These are phyloP conservation scores for Oriolus oriolus DNA, from an alignment of 2,113 vertebrate species.

Conservation along the genomic window DNA sequence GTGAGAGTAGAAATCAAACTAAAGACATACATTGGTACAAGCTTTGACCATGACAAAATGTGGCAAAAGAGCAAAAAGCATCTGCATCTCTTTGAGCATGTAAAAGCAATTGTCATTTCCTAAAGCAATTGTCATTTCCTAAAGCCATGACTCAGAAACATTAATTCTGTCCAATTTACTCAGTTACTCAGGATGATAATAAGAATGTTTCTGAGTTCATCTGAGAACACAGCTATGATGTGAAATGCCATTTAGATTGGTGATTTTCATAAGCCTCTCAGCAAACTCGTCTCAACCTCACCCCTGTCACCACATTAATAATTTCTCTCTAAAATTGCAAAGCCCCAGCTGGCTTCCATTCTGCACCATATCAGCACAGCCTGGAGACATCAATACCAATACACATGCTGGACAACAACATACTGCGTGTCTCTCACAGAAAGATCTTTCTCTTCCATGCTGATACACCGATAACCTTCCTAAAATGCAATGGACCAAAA, in stretches of 20 bases:
- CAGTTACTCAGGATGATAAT: background rate
- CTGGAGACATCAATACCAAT: background rate
- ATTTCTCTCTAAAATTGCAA: background rate
- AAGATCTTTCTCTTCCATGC: background rate
- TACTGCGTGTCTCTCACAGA: background rate
- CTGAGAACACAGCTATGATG: background rate
- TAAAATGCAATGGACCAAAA: background rate
- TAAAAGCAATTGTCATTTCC: background rate
- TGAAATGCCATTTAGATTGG: background rate
- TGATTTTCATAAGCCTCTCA: background rate
- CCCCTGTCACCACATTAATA: background rate
- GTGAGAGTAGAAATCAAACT: background rate
- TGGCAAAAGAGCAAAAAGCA: background rate
- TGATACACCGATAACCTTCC: background rate
- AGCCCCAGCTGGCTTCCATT: background rate
- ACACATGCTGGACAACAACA: background rate
- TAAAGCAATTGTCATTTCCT: background rate
- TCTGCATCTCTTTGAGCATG: background rate
- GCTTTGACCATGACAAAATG: background rate
- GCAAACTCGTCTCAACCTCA: background rate
- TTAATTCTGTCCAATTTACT: background rate
- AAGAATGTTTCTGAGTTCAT: background rate
- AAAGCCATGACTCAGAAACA: background rate
- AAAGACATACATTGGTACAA: background rate
- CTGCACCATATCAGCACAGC: background rate